Evolutionary conservation across 1,140 invertebrate species (phyloP), one percentile per base, ranked within the genome.

Genomic region (Zelostemma sp.): DNA sequence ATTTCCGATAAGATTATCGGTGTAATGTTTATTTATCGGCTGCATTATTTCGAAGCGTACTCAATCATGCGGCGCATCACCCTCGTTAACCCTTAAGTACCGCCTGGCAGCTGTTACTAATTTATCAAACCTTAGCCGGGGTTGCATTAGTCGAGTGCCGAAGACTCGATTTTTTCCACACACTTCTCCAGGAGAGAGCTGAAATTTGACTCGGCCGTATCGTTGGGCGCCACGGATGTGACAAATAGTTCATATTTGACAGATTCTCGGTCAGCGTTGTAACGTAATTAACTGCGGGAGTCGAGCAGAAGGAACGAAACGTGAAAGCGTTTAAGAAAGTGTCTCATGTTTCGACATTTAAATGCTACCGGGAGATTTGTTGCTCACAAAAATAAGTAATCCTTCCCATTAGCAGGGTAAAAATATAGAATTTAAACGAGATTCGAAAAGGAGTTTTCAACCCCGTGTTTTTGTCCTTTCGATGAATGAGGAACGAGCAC

Each of bases 51-150:
- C n/a, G 4, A 5, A 31, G 11, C 28, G 11, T 31, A 31, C 11
- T 31, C 28, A 31, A 11, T 38, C 35, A n/a, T 5, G 12, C 35
- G 12, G 11, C 71, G 40, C 62, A 38, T 49, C 43, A 69, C 63
- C 17, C 47, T 63, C 65, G 70, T 64, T 65, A 67, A 64, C 69
- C 68, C 68, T 72, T 51, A 63, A 68, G 53, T 59, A 58, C 16
- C 57, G 48, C 58, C 35, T 51, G 47, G 31, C 73, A 77, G 73
- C 71, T 75, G 71, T 54, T 72, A 57, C 68, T 69, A 68, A 77
- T 77, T 77, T 72, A 75, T 75, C 70, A 69, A 63, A 41, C 60
- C 53, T 51, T 11, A 56, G 50, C 18, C 56, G 53, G 35, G 54
- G 57, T 57, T 38, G 57, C 67, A 70, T 70, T 65, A 65, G 61